Percentiles rank a stretch among this genome's conserved stretches.
Conservation (phyloP, 2,797 vertebrate species). For the Crocidura indochinensis region DNA sequence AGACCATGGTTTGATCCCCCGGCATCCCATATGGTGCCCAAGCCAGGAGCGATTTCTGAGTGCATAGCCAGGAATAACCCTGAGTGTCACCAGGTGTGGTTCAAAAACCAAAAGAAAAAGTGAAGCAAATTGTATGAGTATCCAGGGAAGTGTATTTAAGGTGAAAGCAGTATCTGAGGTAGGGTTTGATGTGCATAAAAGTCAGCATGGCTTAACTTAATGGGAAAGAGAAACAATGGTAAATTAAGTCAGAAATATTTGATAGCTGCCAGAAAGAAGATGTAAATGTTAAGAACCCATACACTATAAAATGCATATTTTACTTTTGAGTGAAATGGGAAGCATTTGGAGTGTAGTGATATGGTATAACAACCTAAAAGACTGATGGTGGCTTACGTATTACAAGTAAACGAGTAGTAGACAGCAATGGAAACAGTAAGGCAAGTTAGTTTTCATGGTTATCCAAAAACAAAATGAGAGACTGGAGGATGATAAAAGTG, state of each 20-base stretch:
- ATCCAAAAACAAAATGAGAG: neutral
- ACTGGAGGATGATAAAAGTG: neutral
- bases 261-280: neutral
- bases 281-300: neutral
- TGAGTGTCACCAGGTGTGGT: no score
- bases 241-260: neutral
- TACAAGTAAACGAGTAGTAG: neutral
- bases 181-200: neutral
- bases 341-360: neutral
- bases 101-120: neutral
- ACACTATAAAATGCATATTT: neutral
- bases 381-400: neutral
- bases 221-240: neutral
- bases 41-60: no score
- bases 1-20: no score
- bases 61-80: no score
- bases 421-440: neutral
- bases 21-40: no score
- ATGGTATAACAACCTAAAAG: neutral
- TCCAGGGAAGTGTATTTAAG: neutral
- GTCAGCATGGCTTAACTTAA: neutral
- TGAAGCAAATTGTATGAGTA: neutral
- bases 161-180: neutral
- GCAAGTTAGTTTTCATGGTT: neutral
- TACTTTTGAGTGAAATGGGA: slow-evolving; percentile 6